These are phyloP conservation scores for Strongylocentrotus purpuratus DNA, from an alignment of 35 echinoderm and acorn worm genomes.

Conservation along the genomic window DNA sequence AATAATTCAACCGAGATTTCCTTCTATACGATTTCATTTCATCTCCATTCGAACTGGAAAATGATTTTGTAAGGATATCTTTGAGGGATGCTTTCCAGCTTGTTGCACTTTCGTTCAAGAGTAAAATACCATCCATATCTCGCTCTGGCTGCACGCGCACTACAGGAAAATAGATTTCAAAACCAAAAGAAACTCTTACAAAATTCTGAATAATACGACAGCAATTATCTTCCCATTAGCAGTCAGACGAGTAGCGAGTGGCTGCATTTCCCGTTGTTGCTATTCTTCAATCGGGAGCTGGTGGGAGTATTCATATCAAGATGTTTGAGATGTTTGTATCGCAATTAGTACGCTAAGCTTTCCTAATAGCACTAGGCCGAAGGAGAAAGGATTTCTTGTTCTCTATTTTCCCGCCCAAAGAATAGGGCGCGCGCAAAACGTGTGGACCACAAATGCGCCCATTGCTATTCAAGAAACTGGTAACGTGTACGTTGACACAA, in stretches of 20 bases:
- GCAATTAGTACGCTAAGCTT: not conserved
- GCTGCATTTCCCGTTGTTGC: constrained; percentile 20
- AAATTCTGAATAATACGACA: constrained; percentile 41
- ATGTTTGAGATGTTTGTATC: constrained; percentile 19
- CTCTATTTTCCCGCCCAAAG: not conserved
- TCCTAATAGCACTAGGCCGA: not conserved
- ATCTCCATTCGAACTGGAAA: not conserved
- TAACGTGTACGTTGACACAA: constrained; percentile 46
- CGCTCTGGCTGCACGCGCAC: not conserved
- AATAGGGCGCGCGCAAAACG: constrained; percentile 29
- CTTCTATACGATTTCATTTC: not conserved
- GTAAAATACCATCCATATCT: not conserved
- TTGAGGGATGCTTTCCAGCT: not conserved
- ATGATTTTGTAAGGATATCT: not conserved
- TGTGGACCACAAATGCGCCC: constrained; percentile 23
- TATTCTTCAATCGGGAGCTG: not conserved
- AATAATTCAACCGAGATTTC: not conserved
- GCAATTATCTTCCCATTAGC: constrained; percentile 55
- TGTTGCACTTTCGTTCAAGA: not conserved
- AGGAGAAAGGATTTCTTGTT: not conserved
- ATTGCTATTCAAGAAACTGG: not conserved
- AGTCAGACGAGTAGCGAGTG: not conserved
- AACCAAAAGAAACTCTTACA: constrained; percentile 32
- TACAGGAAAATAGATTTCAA: constrained; percentile 23
- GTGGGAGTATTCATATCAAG: not conserved